These are phyloP conservation scores for Drosophila picticornis DNA, from an alignment of 2,888 invertebrate species.

Conservation along the genomic window DNA sequence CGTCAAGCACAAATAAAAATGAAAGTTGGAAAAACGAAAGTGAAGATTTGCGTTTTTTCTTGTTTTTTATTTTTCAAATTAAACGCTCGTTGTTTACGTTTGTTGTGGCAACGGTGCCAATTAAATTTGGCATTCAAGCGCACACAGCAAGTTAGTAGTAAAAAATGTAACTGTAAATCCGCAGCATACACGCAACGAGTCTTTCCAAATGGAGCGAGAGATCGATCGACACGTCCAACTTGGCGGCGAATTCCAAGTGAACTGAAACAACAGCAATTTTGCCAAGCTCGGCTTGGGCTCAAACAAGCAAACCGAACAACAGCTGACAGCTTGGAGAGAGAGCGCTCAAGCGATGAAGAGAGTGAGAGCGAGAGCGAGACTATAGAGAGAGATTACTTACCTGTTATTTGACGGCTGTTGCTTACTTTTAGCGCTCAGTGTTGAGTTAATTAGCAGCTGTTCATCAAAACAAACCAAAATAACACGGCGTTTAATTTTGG, in stretches of 20 bases:
- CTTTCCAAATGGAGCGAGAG: background rate
- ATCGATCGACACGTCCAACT: slow-evolving; percentile 53
- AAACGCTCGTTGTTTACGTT: slow-evolving; percentile 36
- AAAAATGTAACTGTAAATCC: slow-evolving; percentile 64
- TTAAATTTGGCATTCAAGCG: slow-evolving; percentile 82
- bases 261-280: slow-evolving; percentile 45
- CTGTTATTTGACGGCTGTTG: slow-evolving; percentile 13
- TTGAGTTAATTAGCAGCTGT: slow-evolving; percentile 45
- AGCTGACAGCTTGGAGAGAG: slow-evolving; percentile 38
- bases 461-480: slow-evolving; percentile 20
- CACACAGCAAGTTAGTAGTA: slow-evolving; percentile 61
- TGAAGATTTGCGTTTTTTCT: slow-evolving; percentile 36
- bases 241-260: slow-evolving; percentile 54
- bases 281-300: slow-evolving; percentile 39
- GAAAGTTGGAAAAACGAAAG: slow-evolving; percentile 78
- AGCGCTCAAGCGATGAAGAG: background rate
- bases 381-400: background rate
- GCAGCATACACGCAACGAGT: slow-evolving; percentile 29
- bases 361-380: slow-evolving; percentile 4
- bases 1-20: slow-evolving; percentile 48
- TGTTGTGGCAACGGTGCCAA: slow-evolving; percentile 50
- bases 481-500: background rate
- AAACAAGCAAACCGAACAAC: slow-evolving; percentile 18
- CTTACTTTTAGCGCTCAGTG: slow-evolving; percentile 47
- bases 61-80: slow-evolving; percentile 50